Evolutionary conservation across 2,888 invertebrate genomes (phyloP).

Genomic region (Hermodice carunculata): DNA sequence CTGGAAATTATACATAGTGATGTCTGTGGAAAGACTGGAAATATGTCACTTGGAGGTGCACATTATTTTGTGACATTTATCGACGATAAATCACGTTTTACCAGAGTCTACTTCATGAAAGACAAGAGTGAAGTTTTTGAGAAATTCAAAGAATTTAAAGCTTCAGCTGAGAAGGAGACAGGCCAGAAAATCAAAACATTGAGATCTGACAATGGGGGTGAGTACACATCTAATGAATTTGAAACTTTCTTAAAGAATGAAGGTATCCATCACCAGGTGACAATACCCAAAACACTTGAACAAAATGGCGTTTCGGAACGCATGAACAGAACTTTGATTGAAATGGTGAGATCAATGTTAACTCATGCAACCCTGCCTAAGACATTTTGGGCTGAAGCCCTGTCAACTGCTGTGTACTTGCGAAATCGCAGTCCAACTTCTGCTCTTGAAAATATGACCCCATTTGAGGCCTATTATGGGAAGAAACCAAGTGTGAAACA

Average conservation of each 20-base stretch:
- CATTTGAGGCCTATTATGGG: constrained; percentile 37
- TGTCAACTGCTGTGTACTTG: constrained; percentile 56
- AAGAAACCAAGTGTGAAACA: constrained; percentile 23
- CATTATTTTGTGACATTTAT: constrained; percentile 35
- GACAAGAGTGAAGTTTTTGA: constrained; percentile 21
- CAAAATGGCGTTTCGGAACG: constrained; percentile 63
- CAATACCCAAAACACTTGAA: constrained; percentile 57
- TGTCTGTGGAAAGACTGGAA: constrained; percentile 30
- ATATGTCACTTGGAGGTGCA: constrained; percentile 11
- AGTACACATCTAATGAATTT: constrained; percentile 34
- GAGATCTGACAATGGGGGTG: constrained; percentile 29
- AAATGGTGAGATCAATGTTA: constrained; percentile 53
- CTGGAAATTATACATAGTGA: constrained; percentile 26
- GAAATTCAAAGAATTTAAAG: constrained; percentile 30
- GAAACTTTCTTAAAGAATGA: constrained; percentile 41
- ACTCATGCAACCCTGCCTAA: constrained; percentile 44
- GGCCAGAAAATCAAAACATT: constrained; percentile 23
- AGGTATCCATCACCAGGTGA: constrained; percentile 57
- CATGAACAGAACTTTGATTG: constrained; percentile 55
- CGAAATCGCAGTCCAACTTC: constrained; percentile 55
- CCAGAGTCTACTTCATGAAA: constrained; percentile 18
- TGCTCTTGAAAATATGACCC: constrained; percentile 23
- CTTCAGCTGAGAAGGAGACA: constrained; percentile 11
- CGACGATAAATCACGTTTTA: constrained; percentile 29
- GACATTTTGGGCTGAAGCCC: constrained; percentile 62